Conservation (phyloP, 2,888 invertebrate genomes). For the Exocentrus adspersus region DNA sequence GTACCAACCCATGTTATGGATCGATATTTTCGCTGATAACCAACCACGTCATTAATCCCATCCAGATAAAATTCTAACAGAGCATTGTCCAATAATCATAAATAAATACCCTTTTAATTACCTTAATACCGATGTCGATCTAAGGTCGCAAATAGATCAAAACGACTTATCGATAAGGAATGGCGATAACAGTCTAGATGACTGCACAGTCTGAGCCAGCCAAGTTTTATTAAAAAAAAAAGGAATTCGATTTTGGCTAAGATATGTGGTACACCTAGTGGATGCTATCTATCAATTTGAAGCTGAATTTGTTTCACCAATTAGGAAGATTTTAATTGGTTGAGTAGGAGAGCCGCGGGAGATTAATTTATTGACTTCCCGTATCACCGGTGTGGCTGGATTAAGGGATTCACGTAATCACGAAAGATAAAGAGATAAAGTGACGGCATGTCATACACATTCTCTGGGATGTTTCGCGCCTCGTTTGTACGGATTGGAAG, state of each 20-base stretch:
- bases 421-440: constrained; percentile 22
- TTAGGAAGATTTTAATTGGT: constrained; percentile 8
- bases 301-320: too few relatives aligned
- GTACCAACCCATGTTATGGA: too few relatives aligned
- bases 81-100: constrained; percentile 5
- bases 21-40: background rate
- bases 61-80: background rate
- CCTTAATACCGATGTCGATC: constrained; percentile 6
- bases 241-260: too few relatives aligned
- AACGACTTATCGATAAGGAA: background rate
- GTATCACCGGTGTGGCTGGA: constrained; percentile 12
- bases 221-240: too few relatives aligned
- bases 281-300: background rate
- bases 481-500: background rate
- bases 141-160: constrained; percentile 10
- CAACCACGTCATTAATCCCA: constrained; percentile 4
- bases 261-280: too few relatives aligned
- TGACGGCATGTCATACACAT: background rate
- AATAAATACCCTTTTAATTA: constrained; percentile 21
- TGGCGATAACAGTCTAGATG: background rate
- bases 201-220: too few relatives aligned
- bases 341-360: background rate
- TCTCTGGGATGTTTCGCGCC: too few relatives aligned
- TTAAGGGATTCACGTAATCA: constrained; percentile 21
- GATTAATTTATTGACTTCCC: constrained; percentile 24